phyloP scores from a whole-genome alignment of 2,113 vertebrate species.

The Strix uralensis region DNA sequence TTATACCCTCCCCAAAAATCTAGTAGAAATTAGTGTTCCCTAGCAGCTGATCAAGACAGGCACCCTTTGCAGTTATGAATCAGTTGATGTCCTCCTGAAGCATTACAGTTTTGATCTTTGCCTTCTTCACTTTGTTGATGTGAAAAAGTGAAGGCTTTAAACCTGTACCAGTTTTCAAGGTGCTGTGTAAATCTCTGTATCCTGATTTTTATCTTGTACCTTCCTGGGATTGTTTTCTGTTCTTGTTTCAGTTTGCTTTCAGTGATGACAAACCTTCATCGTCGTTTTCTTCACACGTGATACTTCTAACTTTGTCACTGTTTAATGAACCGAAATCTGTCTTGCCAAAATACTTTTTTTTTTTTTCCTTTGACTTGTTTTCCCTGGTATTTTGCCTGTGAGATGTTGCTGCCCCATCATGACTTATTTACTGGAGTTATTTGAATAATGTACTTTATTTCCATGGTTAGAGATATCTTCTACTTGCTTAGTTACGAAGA shows the following conservation, averaged over 20 bases:
- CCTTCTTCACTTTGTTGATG: neutral
- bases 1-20: neutral
- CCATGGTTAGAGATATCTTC: neutral
- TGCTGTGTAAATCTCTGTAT: neutral
- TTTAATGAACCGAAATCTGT: neutral
- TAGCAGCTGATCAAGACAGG: neutral
- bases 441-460: neutral
- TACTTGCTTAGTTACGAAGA: slow-evolving; percentile 1
- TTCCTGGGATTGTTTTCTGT: neutral
- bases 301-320: neutral
- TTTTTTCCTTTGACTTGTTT: neutral
- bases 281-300: neutral
- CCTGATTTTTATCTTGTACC: neutral
- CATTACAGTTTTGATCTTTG: neutral
- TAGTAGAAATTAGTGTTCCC: neutral
- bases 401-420: neutral
- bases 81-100: neutral
- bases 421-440: neutral
- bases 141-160: neutral
- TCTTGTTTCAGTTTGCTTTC: neutral
- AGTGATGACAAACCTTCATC: neutral
- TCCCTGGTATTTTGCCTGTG: neutral
- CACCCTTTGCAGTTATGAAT: neutral
- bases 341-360: neutral
- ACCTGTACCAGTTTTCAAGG: neutral